Conservation (phyloP, 1,140 invertebrate genomes). For the Ectropis grisescens region DNA sequence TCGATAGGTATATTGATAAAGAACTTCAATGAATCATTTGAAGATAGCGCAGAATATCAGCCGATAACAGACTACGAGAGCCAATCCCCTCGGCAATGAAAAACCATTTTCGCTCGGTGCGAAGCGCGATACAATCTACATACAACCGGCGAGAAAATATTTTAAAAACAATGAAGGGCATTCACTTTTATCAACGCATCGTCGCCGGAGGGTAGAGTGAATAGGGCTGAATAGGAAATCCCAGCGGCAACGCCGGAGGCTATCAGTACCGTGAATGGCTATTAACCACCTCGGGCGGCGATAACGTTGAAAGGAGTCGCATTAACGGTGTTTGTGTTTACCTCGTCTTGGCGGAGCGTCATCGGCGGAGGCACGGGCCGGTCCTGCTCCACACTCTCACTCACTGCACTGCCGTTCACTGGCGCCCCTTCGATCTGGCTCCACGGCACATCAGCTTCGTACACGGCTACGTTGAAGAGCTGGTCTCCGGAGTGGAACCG, state of each 20-base stretch:
- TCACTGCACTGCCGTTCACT: slow-evolving; percentile 49
- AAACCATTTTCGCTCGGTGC: slow-evolving; percentile 27
- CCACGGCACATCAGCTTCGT: slow-evolving; percentile 48
- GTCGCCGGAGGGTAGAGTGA: slow-evolving; percentile 36
- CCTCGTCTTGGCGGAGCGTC: slow-evolving; percentile 51
- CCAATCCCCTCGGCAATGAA: slow-evolving; percentile 19
- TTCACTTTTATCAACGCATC: slow-evolving; percentile 53
- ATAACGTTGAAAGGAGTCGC: slow-evolving; percentile 38
- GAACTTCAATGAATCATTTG: too few relatives aligned
- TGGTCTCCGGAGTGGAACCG: slow-evolving; percentile 41
- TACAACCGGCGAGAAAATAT: slow-evolving; percentile 34
- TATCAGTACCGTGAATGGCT: slow-evolving; percentile 42
- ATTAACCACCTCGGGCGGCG: slow-evolving; percentile 50
- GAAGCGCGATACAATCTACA: slow-evolving; percentile 30
- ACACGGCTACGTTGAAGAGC: slow-evolving; percentile 43
- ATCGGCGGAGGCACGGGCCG: slow-evolving; percentile 46
- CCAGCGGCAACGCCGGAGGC: slow-evolving; percentile 26
- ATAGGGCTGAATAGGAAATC: slow-evolving; percentile 37
- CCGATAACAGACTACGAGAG: slow-evolving; percentile 29
- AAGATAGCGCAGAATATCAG: slow-evolving; percentile 18
- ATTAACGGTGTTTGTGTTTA: slow-evolving; percentile 39
- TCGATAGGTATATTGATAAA: too few relatives aligned
- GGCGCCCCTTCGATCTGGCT: slow-evolving; percentile 32
- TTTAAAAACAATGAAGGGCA: slow-evolving; percentile 49
- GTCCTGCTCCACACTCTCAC: slow-evolving; percentile 34